Evolutionary conservation across 2,888 invertebrate species (phyloP).

Genomic region (Hylaea fasciaria): DNA sequence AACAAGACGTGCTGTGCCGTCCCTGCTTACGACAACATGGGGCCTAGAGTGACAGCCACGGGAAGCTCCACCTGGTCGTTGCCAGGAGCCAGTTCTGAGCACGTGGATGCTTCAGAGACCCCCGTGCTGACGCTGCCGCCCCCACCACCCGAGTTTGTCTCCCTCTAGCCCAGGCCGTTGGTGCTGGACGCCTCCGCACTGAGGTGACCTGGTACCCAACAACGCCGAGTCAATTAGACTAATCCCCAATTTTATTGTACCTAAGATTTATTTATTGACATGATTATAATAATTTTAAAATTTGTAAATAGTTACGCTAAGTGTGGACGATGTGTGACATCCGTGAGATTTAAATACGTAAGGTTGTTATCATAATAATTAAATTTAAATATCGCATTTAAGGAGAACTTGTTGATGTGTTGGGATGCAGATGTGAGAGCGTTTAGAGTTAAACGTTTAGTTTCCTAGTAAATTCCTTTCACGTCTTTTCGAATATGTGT

Average conservation of each 20-base stretch:
- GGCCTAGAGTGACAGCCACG: slow-evolving; percentile 95
- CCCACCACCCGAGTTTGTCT: slow-evolving; percentile 83
- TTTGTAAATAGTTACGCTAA: slow-evolving; percentile 72
- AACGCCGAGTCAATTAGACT: slow-evolving; percentile 79
- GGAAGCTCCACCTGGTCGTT: slow-evolving; percentile 93
- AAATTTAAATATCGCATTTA: slow-evolving; percentile 68
- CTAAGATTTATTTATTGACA: slow-evolving; percentile 63
- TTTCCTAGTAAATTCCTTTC: slow-evolving; percentile 72
- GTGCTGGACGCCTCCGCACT: slow-evolving; percentile 77
- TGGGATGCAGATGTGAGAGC: slow-evolving; percentile 63
- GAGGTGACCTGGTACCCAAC: slow-evolving; percentile 81
- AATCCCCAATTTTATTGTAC: slow-evolving; percentile 73
- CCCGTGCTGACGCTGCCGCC: slow-evolving; percentile 81
- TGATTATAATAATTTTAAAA: slow-evolving; percentile 64
- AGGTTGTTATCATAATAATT: slow-evolving; percentile 80
- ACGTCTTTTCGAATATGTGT: slow-evolving; percentile 73
- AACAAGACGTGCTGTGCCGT: slow-evolving; percentile 79
- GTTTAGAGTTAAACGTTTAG: slow-evolving; percentile 62
- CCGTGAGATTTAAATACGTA: slow-evolving; percentile 76
- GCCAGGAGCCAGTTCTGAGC: slow-evolving; percentile 84
- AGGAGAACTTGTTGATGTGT: slow-evolving; percentile 72
- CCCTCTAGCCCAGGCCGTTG: slow-evolving; percentile 81
- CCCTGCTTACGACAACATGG: slow-evolving; percentile 95
- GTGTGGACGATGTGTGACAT: slow-evolving; percentile 78
- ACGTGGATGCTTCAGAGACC: slow-evolving; percentile 69